These are phyloP conservation scores for Athetis lepigone DNA, from an alignment of 2,888 invertebrate genomes.

Conservation along the genomic window DNA sequence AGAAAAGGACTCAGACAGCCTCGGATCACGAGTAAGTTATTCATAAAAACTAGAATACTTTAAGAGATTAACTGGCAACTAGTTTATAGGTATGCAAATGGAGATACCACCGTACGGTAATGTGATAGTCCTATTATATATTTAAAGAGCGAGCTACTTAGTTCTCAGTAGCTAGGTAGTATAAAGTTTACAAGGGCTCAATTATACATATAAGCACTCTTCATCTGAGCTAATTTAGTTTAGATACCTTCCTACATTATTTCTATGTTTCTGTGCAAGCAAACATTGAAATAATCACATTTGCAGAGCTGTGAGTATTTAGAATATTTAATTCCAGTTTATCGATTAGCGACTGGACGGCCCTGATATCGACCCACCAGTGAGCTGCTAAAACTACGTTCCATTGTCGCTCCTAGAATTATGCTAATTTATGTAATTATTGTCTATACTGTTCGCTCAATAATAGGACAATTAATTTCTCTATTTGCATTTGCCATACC, in stretches of 20 bases:
- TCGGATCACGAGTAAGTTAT: constrained; percentile 75
- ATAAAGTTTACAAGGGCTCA: no score
- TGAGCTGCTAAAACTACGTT: constrained; percentile 11
- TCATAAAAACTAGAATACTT: no score
- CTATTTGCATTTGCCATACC: constrained; percentile 19
- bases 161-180: no score
- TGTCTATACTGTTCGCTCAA: constrained; percentile 18
- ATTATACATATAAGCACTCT: no score
- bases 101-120: no score
- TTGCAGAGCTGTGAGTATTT: constrained; percentile 16
- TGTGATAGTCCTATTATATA: no score
- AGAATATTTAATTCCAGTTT: constrained; percentile 30
- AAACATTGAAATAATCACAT: background rate
- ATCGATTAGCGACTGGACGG: constrained; percentile 34
- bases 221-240: background rate
- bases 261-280: background rate
- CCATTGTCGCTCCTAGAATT: constrained; percentile 21
- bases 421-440: constrained; percentile 43
- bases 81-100: no score
- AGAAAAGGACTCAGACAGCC: constrained; percentile 80
- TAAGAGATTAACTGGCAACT: no score
- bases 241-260: background rate
- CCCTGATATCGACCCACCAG: constrained; percentile 35
- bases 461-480: constrained; percentile 6
- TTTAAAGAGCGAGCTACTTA: background rate